These are phyloP conservation scores for Rynchops niger DNA, from an alignment of 2,113 vertebrate genomes.

Conservation along the genomic window DNA sequence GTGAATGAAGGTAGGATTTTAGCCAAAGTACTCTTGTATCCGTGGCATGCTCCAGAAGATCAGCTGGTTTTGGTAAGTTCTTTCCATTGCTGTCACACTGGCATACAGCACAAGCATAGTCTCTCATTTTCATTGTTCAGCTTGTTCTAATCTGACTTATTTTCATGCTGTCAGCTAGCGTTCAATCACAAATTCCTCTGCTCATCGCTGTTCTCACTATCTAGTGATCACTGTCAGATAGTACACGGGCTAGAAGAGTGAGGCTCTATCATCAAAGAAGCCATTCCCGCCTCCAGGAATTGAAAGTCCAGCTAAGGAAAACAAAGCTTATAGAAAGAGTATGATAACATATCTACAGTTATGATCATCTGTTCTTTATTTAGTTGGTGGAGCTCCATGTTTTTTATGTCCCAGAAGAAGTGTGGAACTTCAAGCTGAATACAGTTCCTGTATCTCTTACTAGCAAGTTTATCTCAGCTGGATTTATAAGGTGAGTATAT, in stretches of 20 bases:
- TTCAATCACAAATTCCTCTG: background rate
- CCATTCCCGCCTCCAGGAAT: background rate
- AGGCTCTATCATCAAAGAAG: background rate
- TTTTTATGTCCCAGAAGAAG: constrained; percentile 87
- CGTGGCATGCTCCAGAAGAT: background rate
- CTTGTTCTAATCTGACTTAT: background rate
- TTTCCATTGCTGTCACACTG: background rate
- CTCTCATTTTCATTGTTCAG: background rate
- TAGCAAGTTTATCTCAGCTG: constrained; percentile 86
- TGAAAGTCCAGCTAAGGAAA: background rate
- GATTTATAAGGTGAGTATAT: constrained; percentile 87
- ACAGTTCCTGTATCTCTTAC: constrained; percentile 82
- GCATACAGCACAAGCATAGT: background rate
- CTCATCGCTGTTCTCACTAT: background rate
- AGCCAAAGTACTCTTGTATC: background rate
- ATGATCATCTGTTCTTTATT: constrained; percentile 35
- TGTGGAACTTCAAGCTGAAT: constrained; percentile 89
- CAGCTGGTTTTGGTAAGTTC: background rate
- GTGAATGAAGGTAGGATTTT: background rate
- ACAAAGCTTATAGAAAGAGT: background rate
- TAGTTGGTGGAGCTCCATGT: constrained; percentile 91
- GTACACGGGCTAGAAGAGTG: background rate
- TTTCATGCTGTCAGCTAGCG: background rate
- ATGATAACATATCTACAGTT: constrained; percentile 3
- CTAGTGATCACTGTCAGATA: background rate